Evolutionary conservation across 1,140 invertebrate species (phyloP), one percentile per base, ranked within the genome.

Genomic region (Fopius arisanus): DNA sequence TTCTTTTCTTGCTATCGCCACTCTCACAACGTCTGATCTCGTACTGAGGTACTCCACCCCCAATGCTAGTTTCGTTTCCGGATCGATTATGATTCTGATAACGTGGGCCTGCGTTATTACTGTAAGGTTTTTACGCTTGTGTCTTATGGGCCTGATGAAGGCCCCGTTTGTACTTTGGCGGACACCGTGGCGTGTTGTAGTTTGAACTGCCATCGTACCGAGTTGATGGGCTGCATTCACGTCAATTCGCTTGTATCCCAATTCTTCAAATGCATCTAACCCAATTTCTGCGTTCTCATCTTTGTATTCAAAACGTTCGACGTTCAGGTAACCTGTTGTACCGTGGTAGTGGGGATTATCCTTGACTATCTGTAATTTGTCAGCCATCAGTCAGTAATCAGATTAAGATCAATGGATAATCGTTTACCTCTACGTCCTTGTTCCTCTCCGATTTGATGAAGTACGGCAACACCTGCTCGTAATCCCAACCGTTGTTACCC

Each of bases 401-500:
- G n/a, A n/a, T n/a, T n/a, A n/a, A n/a, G n/a, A n/a, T n/a, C n/a
- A n/a, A n/a, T n/a, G n/a, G n/a, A n/a, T n/a, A n/a, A n/a, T n/a
- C 3, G 12, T 37, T 31, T 33, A 65, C 48, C 86, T 84, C 81
- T 77, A 82, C 78, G 4, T 92, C 79, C 59, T 89, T 86, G 3
- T 92, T 91, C 9, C 84, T 81, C 78, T 91, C 89, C 19, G 87
- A 87, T 75, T 91, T 91, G 29, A 86, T 87, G 78, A 90, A 92
- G 80, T 91, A 92, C 0, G 89, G 89, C 62, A 91, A 81, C 10
- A 93, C 90, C 3, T 91, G 88, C 6, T 91, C 83, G 77, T 92
- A 95, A 9, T 90, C 89, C 93, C 93, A 94, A 1, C 91, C 91
- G 0, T 81, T 76, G 48, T 92, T 92, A 0, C 92, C 93, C 79